These are phyloP conservation scores for Rhynchophorus ferrugineus DNA, from an alignment of 1,140 invertebrate genomes.

Conservation along the genomic window DNA sequence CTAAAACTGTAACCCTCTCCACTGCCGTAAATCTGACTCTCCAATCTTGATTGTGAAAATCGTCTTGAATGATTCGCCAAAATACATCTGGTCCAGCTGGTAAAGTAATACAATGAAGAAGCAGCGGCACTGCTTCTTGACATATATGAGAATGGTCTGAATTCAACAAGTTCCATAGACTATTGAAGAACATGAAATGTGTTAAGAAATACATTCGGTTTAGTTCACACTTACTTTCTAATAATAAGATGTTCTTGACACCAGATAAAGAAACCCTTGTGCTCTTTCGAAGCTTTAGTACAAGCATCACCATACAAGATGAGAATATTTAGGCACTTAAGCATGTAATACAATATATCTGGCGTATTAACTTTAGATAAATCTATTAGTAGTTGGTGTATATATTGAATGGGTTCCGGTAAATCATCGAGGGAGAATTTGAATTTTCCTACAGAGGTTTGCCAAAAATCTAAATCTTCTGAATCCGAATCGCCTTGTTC, in stretches of 20 bases:
- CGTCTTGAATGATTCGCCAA: constrained; percentile 87
- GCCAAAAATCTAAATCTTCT: constrained; percentile 77
- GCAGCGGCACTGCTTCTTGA: constrained; percentile 78
- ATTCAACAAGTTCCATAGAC: constrained; percentile 89
- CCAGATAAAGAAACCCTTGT: constrained; percentile 94
- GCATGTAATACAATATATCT: constrained; percentile 88
- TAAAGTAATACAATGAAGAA: constrained; percentile 91
- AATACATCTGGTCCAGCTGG: constrained; percentile 89
- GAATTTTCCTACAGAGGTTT: constrained; percentile 86
- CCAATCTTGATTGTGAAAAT: constrained; percentile 89
- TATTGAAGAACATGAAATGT: constrained; percentile 36
- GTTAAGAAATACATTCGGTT: neutral
- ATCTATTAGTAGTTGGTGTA: constrained; percentile 81
- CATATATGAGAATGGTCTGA: constrained; percentile 90
- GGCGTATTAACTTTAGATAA: constrained; percentile 76
- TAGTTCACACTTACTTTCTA: constrained; percentile 65
- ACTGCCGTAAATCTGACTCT: constrained; percentile 86
- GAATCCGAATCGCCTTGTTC: constrained; percentile 54
- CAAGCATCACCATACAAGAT: constrained; percentile 91
- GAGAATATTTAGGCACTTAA: constrained; percentile 86
- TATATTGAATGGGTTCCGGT: constrained; percentile 86
- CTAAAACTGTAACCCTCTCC: constrained; percentile 85
- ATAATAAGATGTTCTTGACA: constrained; percentile 94
- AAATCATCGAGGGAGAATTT: constrained; percentile 85
- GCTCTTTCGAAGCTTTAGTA: constrained; percentile 77